These are phyloP conservation scores for Eptatretus burgeri DNA, from an alignment of 2,113 vertebrate genomes.

Conservation along the genomic window DNA sequence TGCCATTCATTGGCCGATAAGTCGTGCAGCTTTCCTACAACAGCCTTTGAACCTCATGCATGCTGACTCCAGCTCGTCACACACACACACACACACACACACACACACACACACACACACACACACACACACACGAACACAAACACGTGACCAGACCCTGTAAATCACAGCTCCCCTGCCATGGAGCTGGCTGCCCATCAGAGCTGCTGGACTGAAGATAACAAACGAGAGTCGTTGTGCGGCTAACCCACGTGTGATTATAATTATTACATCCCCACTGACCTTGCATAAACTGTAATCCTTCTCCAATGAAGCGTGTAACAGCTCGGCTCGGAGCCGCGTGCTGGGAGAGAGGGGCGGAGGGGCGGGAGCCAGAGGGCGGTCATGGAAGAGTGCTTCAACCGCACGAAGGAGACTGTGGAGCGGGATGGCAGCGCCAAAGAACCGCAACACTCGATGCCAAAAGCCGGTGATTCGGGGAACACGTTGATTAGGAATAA, in stretches of 20 bases:
- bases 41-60: too few relatives aligned
- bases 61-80: neutral
- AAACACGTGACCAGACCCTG: slow-evolving; percentile 17
- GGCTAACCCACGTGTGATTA: slow-evolving; percentile 99
- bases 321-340: slow-evolving; percentile 16
- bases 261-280: slow-evolving; percentile 99
- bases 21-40: too few relatives aligned
- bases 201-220: slow-evolving; percentile 96
- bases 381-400: too few relatives aligned
- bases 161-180: slow-evolving; percentile 94
- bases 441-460: too few relatives aligned
- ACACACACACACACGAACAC: neutral
- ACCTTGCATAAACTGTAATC: slow-evolving; percentile 99
- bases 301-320: slow-evolving; percentile 99
- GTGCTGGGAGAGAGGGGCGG: neutral
- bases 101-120: too few relatives aligned
- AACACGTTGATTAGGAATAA: too few relatives aligned
- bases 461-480: too few relatives aligned
- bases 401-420: too few relatives aligned
- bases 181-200: slow-evolving; percentile 34
- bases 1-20: too few relatives aligned
- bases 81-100: neutral
- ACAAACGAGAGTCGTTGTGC: slow-evolving; percentile 99
- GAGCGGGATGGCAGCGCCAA: too few relatives aligned
- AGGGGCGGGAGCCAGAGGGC: neutral